Evolutionary conservation across 2,113 vertebrate genomes (phyloP).

Genomic region (Vanacampus margaritifer): DNA sequence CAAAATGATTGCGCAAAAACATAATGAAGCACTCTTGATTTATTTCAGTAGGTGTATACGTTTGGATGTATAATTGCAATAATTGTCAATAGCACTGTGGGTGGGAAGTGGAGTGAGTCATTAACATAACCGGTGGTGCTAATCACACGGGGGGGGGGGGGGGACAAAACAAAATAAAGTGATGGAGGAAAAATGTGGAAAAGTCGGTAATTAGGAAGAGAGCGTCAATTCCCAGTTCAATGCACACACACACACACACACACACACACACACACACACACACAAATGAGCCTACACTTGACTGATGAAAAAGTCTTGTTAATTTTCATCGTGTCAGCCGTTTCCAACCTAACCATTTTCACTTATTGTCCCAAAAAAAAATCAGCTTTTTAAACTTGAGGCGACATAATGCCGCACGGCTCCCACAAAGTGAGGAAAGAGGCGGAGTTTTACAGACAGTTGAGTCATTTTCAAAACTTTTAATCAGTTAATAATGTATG

Average conservation of each 20-base stretch:
- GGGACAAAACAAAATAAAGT: constrained; percentile 1
- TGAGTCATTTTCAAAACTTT: too few species aligned
- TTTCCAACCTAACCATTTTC: too few species aligned
- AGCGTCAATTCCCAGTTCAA: not conserved
- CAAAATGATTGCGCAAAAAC: not conserved
- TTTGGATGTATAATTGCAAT: not conserved
- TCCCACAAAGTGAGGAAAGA: too few species aligned
- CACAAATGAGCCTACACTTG: too few species aligned
- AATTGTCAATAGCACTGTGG: not conserved
- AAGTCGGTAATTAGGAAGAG: not conserved
- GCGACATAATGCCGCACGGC: too few species aligned
- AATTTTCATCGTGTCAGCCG: too few species aligned
- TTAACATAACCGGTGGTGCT: not conserved
- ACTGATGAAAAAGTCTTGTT: too few species aligned
- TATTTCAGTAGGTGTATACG: not conserved
- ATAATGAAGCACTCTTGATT: not conserved
- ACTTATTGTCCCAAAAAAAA: too few species aligned
- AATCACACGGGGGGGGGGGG: not conserved
- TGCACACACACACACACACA: not conserved
- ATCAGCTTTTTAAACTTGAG: too few species aligned
- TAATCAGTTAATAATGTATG: too few species aligned
- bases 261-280: not conserved
- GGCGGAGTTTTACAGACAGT: too few species aligned
- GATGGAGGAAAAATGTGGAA: not conserved
- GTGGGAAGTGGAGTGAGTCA: not conserved